Evolutionary conservation across 2,888 invertebrate species (phyloP).

Genomic region (Polydrusus pterygomalis): DNA sequence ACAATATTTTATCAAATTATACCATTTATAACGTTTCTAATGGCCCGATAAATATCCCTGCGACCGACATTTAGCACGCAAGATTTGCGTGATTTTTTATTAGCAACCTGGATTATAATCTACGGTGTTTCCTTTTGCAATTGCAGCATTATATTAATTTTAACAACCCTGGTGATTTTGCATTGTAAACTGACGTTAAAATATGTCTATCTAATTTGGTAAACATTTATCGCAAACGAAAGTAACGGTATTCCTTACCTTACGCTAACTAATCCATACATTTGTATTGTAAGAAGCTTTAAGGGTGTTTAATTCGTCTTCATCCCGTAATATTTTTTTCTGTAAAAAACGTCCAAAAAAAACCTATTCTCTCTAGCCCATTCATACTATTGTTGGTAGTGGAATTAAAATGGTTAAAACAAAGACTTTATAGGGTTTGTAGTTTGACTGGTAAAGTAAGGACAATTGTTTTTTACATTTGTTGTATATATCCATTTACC

Average conservation of each 20-base stretch:
- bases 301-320: no score
- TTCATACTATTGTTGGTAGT: no score
- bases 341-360: no score
- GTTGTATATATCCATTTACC: no score
- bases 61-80: conserved; percentile 37
- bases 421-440: no score
- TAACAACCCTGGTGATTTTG: conserved; percentile 43
- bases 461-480: no score
- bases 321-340: no score
- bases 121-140: conserved; percentile 33
- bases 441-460: no score
- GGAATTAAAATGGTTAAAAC: no score
- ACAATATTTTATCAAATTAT: conserved; percentile 23
- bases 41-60: conserved; percentile 25
- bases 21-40: conserved; percentile 25
- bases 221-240: neutral
- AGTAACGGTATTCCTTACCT: neutral
- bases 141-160: conserved; percentile 47
- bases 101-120: conserved; percentile 30
- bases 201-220: conserved; percentile 34
- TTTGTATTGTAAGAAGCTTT: no score
- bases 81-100: conserved; percentile 43
- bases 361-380: no score
- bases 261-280: no score
- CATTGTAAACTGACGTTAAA: conserved; percentile 45